Base-by-base conservation (phyloP, 2,797 vertebrate species). In the Crenichthys baileyi region DNA sequence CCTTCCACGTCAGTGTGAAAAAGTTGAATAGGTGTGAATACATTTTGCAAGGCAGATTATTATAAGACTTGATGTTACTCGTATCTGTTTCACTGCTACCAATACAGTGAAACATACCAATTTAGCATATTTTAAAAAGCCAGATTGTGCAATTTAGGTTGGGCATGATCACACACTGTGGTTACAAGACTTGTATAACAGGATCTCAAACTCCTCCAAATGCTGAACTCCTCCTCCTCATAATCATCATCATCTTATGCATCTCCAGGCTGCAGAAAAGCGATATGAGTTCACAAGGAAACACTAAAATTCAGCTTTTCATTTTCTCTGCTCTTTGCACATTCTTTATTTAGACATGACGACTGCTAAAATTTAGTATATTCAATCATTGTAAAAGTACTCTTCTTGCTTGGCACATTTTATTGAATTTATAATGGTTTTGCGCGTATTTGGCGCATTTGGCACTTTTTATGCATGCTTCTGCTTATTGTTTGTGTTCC, bases 121-220 rank as follows among this genome's bases (percentile, higher is more conserved):
- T 51, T 44, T 39, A 36, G 3, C 13, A 46, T 2, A 3, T 60
- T 67, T 5, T 8, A 75, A 36, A 22, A 22, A 12, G 46, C 18
- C 73, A 83, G 15, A n/a, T 39, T 7, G 16, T 70, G 53, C 70
- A 79, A 78, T 78, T 84, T 76, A 77, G 77, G 53, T 39, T 31
- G 65, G 63, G 70, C 70, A 73, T 60, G 73, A 78, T 76, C 81
- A 73, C 70, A 79, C 84, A 84, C 82, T 82, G 48, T 75, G 77
- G 91, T 93, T 92, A 93, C 44, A 77, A 83, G 85, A 95, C 96
- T 97, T 97, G 95, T 96, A 95, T 95, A 94, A 94, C 92, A 81
- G 87, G 95, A 95, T 95, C 95, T 96, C 90, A 95, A 94, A 95
- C 91, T 95, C 94, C 95, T 70, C 67, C 39, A 95, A 96, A 95